phyloP scores from a whole-genome alignment of 1,140 invertebrate species.

The Ips nitidus region DNA sequence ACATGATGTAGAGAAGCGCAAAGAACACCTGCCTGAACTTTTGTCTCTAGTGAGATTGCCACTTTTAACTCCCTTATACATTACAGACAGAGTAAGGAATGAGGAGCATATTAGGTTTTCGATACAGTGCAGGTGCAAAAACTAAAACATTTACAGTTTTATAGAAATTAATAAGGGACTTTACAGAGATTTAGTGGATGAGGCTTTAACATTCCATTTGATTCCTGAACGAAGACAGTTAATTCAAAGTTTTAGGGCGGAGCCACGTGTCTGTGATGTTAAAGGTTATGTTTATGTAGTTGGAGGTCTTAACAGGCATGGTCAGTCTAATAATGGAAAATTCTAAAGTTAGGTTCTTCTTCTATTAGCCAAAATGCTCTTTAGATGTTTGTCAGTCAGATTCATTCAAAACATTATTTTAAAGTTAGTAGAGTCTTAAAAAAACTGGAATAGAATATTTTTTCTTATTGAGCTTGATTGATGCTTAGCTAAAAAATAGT shows the following conservation, averaged over 20 bases:
- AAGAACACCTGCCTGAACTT: conserved; percentile 67
- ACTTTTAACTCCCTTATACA: conserved; percentile 77
- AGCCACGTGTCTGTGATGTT: conserved; percentile 74
- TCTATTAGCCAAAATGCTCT: too few relatives aligned
- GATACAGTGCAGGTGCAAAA: conserved; percentile 67
- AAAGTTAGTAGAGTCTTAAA: too few relatives aligned
- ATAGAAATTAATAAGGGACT: background rate
- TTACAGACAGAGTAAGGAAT: conserved; percentile 81
- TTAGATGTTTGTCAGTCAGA: too few relatives aligned
- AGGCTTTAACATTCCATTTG: conserved; percentile 81
- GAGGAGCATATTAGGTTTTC: conserved; percentile 77
- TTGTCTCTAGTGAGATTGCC: conserved; percentile 78
- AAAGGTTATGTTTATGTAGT: conserved; percentile 86
- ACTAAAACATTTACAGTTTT: background rate
- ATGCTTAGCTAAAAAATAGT: too few relatives aligned
- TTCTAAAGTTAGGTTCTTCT: background rate
- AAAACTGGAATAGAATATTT: too few relatives aligned
- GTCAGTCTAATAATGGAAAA: conserved; percentile 45
- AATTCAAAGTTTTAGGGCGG: conserved; percentile 73
- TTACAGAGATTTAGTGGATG: conserved; percentile 75
- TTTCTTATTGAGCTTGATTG: too few relatives aligned
- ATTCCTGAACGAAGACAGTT: conserved; percentile 80
- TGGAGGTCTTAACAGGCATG: conserved; percentile 81
- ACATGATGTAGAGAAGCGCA: conserved; percentile 60
- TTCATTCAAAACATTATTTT: too few relatives aligned